phyloP scores from a whole-genome alignment of 2,113 vertebrate species.

The Zosterops borbonicus region DNA sequence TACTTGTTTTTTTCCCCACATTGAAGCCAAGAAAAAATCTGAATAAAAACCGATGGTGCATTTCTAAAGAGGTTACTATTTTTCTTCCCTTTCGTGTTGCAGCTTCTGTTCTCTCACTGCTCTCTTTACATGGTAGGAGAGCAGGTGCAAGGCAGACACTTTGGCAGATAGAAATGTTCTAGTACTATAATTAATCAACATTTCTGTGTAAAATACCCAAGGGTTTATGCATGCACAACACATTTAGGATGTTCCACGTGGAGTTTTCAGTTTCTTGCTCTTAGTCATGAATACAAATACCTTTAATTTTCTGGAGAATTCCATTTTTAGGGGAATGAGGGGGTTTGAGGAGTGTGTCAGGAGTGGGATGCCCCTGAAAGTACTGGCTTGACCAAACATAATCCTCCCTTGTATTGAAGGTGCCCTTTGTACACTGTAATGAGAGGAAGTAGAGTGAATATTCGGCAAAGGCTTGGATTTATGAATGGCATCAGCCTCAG shows the following conservation, averaged over 20 bases:
- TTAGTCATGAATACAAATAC: not conserved
- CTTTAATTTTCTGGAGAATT: not conserved
- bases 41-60: not conserved
- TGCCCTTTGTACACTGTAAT: not conserved
- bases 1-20: not conserved
- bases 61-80: not conserved
- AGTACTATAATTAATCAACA: conserved; percentile 42
- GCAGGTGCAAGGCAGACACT: conserved; percentile 8
- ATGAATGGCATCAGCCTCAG: not conserved
- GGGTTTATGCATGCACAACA: not conserved
- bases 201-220: conserved; percentile 26
- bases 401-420: not conserved
- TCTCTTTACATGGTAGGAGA: conserved; percentile 6
- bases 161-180: conserved; percentile 31
- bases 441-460: not conserved
- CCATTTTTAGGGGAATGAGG: not conserved
- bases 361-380: not conserved
- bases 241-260: not conserved
- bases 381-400: not conserved
- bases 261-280: not conserved
- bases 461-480: not conserved
- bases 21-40: not conserved
- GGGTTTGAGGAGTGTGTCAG: accelerated
- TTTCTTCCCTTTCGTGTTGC: not conserved
- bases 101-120: not conserved